These are phyloP conservation scores for Pteronotus mesoamericanus DNA, from an alignment of 2,797 vertebrate species.

Conservation along the genomic window DNA sequence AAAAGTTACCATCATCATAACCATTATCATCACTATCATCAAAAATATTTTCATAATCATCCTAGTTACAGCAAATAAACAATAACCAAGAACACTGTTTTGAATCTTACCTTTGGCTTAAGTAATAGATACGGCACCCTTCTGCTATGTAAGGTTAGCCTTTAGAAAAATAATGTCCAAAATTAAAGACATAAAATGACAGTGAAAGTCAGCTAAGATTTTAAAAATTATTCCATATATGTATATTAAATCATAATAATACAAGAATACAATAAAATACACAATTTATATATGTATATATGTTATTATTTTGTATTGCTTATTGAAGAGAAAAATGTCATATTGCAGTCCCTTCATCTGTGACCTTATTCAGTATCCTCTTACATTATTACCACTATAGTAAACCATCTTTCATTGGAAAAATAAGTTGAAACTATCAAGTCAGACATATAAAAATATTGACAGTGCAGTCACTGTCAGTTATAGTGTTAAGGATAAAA, in stretches of 20 bases:
- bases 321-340: not conserved
- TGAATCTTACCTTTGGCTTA: not conserved
- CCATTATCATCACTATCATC: not conserved
- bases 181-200: not conserved
- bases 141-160: not conserved
- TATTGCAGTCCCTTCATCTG: not conserved
- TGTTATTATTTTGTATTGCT: not conserved
- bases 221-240: not conserved
- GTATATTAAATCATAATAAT: not conserved
- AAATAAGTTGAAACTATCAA: slow-evolving; percentile 1
- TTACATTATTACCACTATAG: not conserved
- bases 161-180: not conserved
- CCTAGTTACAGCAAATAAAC: not conserved
- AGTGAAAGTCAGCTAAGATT: not conserved
- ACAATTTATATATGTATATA: not conserved
- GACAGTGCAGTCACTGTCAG: not conserved
- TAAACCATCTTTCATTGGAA: not conserved
- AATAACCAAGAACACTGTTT: not conserved
- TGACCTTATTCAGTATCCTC: not conserved
- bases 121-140: not conserved
- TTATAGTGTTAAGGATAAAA: not conserved
- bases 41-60: not conserved
- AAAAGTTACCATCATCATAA: not conserved
- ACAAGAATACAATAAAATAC: not conserved
- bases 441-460: not conserved